Base-by-base conservation (phyloP, 1,140 invertebrate genomes). In the Chelonus insularis region DNA sequence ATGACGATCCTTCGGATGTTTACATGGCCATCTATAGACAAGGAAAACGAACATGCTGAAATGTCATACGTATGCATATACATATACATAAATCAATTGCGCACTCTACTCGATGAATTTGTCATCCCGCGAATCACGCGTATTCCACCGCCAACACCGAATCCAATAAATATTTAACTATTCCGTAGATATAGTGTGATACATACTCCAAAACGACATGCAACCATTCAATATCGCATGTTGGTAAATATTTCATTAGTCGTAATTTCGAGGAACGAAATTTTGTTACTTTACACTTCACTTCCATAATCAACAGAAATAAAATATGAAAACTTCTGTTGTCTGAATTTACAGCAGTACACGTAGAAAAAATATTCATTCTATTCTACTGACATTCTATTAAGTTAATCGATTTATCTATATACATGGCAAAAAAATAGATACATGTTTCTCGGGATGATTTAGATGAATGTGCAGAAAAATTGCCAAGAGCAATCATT, bases 61-160 rank as follows among this genome's bases (percentile, higher is more conserved):
- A 56, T 45, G n/a, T 45, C 54, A 56, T 56, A n/a, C 25, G 7
- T 37, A 16, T n/a, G 4, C 12, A 11, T 39, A 61, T 14, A 63
- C 50, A 29, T 45, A 61, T 23, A 63, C 56, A 41, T 52, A 58
- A 65, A 65, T 65, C 64, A 65, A 65, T 57, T 65, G 61, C 57
- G 64, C 64, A 66, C 64, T 66, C 64, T 66, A 63, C 47, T 60
- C 62, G 64, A 66, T 66, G 64, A 66, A 66, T 66, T 66, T 63
- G 57, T 62, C 57, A 63, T 66, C 39, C 54, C 23, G 47, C 12
- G 29, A 56, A 41, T 62, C 60, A 48, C 50, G 47, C 32, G 36
- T 55, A 50, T 58, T 29, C 21, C 11, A 32, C 20, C n/a, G 57
- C 34, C 51, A 45, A 41, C 55, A 61, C 48, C 57, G 56, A 62